These are phyloP conservation scores for Canis aureus DNA, from an alignment of 2,113 vertebrate genomes.

Conservation along the genomic window DNA sequence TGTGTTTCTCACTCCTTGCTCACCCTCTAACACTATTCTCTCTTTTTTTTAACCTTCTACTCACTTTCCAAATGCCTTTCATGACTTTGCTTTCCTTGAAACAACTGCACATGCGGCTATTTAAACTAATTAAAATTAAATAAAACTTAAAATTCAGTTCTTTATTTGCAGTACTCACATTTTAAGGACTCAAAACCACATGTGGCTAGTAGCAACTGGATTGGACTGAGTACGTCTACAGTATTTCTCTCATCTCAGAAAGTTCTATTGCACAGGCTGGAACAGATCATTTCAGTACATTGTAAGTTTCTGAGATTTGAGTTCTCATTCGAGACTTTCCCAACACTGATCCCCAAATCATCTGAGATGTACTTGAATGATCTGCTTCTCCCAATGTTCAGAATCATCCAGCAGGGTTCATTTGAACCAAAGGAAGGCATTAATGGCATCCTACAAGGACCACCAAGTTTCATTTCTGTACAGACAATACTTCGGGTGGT, in stretches of 20 bases:
- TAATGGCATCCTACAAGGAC: neutral
- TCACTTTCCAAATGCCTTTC: neutral
- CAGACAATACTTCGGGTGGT: neutral
- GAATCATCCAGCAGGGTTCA: neutral
- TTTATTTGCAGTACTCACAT: neutral
- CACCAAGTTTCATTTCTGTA: neutral
- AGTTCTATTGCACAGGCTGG: neutral
- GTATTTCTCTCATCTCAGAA: neutral
- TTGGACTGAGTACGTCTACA: neutral
- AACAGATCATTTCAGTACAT: neutral
- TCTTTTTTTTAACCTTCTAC: neutral
- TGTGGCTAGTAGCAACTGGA: neutral
- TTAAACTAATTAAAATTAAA: neutral
- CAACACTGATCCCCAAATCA: neutral
- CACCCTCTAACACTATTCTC: neutral
- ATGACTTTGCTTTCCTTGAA: neutral
- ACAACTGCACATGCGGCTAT: neutral
- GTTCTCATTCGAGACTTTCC: neutral
- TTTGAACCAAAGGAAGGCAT: neutral
- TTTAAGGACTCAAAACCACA: neutral
- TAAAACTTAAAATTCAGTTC: neutral
- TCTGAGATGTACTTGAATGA: neutral
- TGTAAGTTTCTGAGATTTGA: neutral
- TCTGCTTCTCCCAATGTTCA: neutral
- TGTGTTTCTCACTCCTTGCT: neutral